Evolutionary conservation across 2,888 invertebrate genomes (phyloP).

Genomic region (Hartigia nigra): DNA sequence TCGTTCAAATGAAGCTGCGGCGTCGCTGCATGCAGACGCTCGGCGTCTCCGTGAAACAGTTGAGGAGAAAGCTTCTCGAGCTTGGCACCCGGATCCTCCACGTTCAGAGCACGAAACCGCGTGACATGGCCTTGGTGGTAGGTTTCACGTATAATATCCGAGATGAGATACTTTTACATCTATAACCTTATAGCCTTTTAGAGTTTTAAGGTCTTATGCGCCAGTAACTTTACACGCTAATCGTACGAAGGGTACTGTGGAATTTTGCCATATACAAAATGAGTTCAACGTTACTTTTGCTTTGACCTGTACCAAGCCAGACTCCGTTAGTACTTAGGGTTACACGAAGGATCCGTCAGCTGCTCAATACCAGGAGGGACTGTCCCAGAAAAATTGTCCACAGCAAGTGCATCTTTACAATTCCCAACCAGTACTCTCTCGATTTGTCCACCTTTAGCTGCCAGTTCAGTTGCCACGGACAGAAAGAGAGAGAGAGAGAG

Average conservation of each 20-base stretch:
- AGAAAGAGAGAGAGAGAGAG: constrained; percentile 30
- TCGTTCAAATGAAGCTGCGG: constrained; percentile 64
- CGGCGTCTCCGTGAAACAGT: constrained; percentile 64
- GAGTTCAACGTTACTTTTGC: constrained; percentile 21
- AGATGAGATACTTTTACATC: not conserved
- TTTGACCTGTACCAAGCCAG: constrained; percentile 34
- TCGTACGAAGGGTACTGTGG: not conserved
- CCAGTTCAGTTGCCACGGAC: not conserved
- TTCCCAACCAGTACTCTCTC: not conserved
- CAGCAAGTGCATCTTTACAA: not conserved
- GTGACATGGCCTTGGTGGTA: constrained; percentile 64
- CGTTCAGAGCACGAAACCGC: constrained; percentile 59
- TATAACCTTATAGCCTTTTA: not conserved
- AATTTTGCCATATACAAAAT: not conserved
- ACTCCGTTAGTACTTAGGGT: constrained; percentile 29
- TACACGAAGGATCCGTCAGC: constrained; percentile 34
- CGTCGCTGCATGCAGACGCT: constrained; percentile 65
- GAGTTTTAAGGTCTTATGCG: not conserved
- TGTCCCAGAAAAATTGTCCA: not conserved
- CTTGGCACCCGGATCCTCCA: constrained; percentile 61
- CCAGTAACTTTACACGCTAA: not conserved
- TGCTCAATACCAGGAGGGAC: constrained; percentile 19
- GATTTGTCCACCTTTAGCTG: not conserved
- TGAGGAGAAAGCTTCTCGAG: constrained; percentile 61
- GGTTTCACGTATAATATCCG: constrained; percentile 31